These are phyloP conservation scores for Lutra lutra DNA, from an alignment of 2,797 vertebrate genomes.

Conservation along the genomic window DNA sequence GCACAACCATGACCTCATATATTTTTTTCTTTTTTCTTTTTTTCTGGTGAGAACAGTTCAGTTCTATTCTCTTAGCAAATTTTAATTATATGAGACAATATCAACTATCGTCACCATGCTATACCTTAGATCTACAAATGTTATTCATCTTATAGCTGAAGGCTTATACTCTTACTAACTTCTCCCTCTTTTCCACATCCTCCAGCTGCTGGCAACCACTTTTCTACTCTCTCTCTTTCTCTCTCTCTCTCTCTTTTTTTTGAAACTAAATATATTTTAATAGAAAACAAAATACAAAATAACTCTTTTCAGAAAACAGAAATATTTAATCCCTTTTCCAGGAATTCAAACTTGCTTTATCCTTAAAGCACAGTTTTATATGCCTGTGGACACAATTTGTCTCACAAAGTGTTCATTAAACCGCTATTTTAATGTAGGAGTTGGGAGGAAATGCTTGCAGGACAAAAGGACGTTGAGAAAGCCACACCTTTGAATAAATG, in stretches of 20 bases:
- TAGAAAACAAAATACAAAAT: slow-evolving; percentile 91
- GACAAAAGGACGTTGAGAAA: slow-evolving; percentile 77
- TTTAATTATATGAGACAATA: neutral
- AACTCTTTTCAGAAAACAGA: slow-evolving; percentile 89
- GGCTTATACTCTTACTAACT: neutral
- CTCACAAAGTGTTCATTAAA: slow-evolving; percentile 80
- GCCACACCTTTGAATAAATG: slow-evolving; percentile 71
- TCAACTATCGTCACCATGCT: neutral
- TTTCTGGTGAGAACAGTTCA: neutral
- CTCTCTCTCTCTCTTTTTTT: neutral
- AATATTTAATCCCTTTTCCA: slow-evolving; percentile 86
- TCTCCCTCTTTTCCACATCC: neutral
- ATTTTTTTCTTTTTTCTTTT: neutral
- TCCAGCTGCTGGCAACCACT: neutral
- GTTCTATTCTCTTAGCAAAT: neutral
- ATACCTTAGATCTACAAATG: neutral
- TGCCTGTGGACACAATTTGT: slow-evolving; percentile 76
- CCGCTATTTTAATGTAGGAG: slow-evolving; percentile 70
- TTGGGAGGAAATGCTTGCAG: neutral
- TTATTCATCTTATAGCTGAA: neutral
- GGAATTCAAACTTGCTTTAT: slow-evolving; percentile 83
- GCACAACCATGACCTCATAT: no score
- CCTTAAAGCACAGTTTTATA: slow-evolving; percentile 75
- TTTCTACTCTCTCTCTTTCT: neutral
- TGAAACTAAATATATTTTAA: slow-evolving; percentile 90